Evolutionary conservation across 2,113 vertebrate genomes (phyloP), one percentile per base, ranked within the genome.

Genomic region (Pseudorasbora parva): DNA sequence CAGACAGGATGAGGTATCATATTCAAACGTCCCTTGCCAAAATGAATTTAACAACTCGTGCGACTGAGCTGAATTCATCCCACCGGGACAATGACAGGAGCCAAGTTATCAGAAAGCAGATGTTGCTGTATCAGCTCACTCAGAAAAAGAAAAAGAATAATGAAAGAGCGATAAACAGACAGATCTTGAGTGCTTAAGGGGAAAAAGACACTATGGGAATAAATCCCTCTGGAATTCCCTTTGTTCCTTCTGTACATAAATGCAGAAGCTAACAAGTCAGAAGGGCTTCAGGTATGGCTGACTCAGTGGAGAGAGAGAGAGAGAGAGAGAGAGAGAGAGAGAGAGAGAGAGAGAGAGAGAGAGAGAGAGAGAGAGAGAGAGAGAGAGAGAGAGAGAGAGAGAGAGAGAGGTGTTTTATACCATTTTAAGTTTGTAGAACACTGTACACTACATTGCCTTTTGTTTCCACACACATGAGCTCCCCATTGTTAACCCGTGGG

Each of bases 51-150:
- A 71, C 19, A 43, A 56, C 1, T 51, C 4, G 27, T 47, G 56
- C 19, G 2, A 59, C 41, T 37, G 27, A 84, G 51, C 2, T 2
- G 27, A 84, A 49, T 11, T 8, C 8, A 11, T 25, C 77, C 77
- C 57, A 47, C 12, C 6, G 77, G 77, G 77, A 78, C 37, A 37
- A 3, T 64, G 54, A 33, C 41, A 79, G 14, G 59, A 62, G 77
- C 23, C 23, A 12, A 43, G 56, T 64, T 45, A 83, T 76, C 82
- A 66, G 15, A 59, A 27, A 74, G 6, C 71, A 64, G 71, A 81
- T 83, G 90, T 90, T 91, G 88, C 90, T 85, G 43, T 47, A 47
- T 60, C n/a, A 66, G 54, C 25, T 9, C 1, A 51, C 9, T 33
- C 41, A 80, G 5, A 68, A 41, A 80, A 23, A 30, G 17, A 41